Conservation (phyloP, 1,140 invertebrate genomes). For the Polypedilum vanderplanki region DNA sequence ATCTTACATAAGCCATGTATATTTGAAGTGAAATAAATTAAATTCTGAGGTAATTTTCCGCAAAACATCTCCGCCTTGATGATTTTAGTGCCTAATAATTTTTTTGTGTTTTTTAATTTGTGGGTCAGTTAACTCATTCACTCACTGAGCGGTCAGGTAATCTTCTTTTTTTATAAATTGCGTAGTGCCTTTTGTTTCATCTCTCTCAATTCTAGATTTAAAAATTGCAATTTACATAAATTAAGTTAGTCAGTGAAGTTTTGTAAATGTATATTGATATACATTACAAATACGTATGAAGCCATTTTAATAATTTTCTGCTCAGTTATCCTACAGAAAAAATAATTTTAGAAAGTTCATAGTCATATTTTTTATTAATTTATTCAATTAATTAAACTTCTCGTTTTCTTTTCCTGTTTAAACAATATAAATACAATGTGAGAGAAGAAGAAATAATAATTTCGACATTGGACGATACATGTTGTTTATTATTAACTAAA, state of each 20-base stretch:
- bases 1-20: not conserved
- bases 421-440: too few species aligned
- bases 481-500: too few species aligned
- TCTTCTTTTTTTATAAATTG: not conserved
- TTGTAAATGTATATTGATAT: not conserved
- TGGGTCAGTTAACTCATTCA: constrained; percentile 5
- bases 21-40: not conserved
- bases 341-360: not conserved
- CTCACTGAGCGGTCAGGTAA: constrained; percentile 1
- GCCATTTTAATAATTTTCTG: not conserved
- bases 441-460: too few species aligned
- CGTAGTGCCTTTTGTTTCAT: not conserved
- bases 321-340: not conserved
- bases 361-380: not conserved
- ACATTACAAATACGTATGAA: not conserved
- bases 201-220: not conserved
- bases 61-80: not conserved
- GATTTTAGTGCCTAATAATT: constrained; percentile 13
- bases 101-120: not conserved
- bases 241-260: not conserved
- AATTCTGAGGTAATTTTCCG: constrained; percentile 12
- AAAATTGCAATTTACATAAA: constrained; percentile 14
- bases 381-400: not conserved
- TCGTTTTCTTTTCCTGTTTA: too few species aligned
- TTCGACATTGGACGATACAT: too few species aligned